Percentiles rank a stretch among this genome's conserved stretches.
Conservation (phyloP, 2,888 invertebrate genomes). For the Drosophila tripunctata region DNA sequence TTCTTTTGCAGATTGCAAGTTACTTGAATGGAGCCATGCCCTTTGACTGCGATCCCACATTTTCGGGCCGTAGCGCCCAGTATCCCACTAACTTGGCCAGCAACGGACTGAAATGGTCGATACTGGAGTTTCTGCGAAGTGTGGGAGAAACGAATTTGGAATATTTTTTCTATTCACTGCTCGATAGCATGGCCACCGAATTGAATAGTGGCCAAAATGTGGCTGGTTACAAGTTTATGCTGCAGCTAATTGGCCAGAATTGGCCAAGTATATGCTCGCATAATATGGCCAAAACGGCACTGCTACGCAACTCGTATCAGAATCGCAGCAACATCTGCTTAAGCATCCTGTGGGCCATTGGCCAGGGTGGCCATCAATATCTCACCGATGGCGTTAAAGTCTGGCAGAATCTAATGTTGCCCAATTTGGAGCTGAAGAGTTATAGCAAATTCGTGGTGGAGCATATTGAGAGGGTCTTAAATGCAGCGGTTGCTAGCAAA, state of each 20-base stretch:
- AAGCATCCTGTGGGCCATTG: conserved; percentile 91
- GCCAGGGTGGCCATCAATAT: conserved; percentile 88
- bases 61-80: conserved; percentile 76
- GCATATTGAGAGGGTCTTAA: conserved; percentile 85
- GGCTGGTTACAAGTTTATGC: conserved; percentile 88
- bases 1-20: conserved; percentile 64
- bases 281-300: conserved; percentile 87
- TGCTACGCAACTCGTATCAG: conserved; percentile 90
- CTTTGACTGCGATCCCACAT: conserved; percentile 79
- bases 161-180: conserved; percentile 89
- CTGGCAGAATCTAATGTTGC: conserved; percentile 91
- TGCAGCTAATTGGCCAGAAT: conserved; percentile 88
- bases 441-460: conserved; percentile 88
- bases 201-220: conserved; percentile 87
- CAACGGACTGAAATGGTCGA: conserved; percentile 58
- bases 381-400: conserved; percentile 89
- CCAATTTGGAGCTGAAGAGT: conserved; percentile 89
- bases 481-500: conserved; percentile 55
- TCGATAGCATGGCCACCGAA: conserved; percentile 89
- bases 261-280: conserved; percentile 87
- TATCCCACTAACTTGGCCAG: conserved; percentile 81
- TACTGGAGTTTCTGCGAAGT: conserved; percentile 84
- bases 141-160: conserved; percentile 88
- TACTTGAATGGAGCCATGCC: conserved; percentile 78
- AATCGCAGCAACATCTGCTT: conserved; percentile 90